A percentile compares a stretch with the other conserved stretches of the same genome.
Conservation (phyloP, 2,797 vertebrate genomes). For the Parotocinclus haroldoi region DNA sequence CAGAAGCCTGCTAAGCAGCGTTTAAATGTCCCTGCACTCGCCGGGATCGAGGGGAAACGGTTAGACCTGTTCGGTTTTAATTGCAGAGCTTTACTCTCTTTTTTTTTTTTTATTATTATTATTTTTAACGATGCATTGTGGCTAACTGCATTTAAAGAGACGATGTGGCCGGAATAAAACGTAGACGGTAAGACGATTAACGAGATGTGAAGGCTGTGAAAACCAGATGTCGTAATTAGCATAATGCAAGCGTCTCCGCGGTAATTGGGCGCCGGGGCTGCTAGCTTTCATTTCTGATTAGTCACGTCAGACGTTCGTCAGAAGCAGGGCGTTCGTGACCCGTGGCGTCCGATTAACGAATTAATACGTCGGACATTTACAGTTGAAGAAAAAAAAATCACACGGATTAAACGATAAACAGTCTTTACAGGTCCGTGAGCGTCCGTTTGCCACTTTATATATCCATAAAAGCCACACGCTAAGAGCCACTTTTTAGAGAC, state of each 20-base stretch:
- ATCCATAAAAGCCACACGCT: too few species aligned
- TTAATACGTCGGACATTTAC: constrained; percentile 33
- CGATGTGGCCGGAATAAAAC: constrained; percentile 17
- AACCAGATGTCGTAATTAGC: constrained; percentile 10
- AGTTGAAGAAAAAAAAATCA: constrained; percentile 43
- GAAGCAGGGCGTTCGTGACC: constrained; percentile 16
- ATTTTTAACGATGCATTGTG: too few species aligned
- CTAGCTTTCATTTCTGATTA: constrained; percentile 36
- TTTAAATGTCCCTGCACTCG: too few species aligned
- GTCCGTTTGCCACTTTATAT: too few species aligned
- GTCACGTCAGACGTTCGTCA: constrained; percentile 19
- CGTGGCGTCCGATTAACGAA: constrained; percentile 26
- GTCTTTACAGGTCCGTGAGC: constrained; percentile 36
- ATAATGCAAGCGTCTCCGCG: constrained; percentile 16
- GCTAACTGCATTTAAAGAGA: constrained; percentile 1
- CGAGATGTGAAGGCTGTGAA: constrained; percentile 15
- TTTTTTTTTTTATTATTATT: too few species aligned
- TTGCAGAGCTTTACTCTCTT: too few species aligned
- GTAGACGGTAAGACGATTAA: constrained; percentile 5
- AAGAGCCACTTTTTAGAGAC: too few species aligned
- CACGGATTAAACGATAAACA: constrained; percentile 29
- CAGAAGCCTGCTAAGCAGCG: too few species aligned
- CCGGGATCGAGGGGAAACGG: too few species aligned
- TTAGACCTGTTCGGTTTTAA: too few species aligned
- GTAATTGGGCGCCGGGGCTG: constrained; percentile 24